These are phyloP conservation scores for Nephrotoma appendiculata DNA, from an alignment of 2,888 invertebrate genomes.

Conservation along the genomic window DNA sequence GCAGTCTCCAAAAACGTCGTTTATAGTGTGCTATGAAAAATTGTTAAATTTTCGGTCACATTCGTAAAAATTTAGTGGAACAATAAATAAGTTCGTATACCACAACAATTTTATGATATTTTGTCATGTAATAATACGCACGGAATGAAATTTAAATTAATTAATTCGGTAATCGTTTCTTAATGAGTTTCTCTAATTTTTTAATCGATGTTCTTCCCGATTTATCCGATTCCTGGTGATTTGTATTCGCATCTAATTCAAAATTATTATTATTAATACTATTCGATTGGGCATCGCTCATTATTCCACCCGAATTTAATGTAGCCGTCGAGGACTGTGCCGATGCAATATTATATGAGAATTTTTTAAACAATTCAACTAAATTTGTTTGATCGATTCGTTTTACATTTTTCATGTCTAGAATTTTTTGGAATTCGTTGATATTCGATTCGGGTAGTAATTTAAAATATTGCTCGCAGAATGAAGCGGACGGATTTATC, in stretches of 20 bases:
- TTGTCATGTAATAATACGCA: not conserved
- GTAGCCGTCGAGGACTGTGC: not conserved
- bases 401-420: slow-evolving; percentile 83
- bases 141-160: not conserved
- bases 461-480: slow-evolving; percentile 81
- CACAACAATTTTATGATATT: not conserved
- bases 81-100: not conserved
- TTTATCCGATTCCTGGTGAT: slow-evolving; percentile 24
- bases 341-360: not conserved
- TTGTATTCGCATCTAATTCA: not conserved
- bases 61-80: not conserved
- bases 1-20: not conserved
- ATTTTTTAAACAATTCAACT: not conserved
- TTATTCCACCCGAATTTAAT: not conserved
- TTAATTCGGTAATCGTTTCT: slow-evolving; percentile 33
- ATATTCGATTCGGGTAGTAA: slow-evolving; percentile 78
- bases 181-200: slow-evolving; percentile 39
- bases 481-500: slow-evolving; percentile 59
- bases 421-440: slow-evolving; percentile 82
- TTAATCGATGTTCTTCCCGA: slow-evolving; percentile 32
- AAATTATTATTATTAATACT: not conserved
- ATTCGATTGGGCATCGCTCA: not conserved
- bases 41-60: no score
- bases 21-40: not conserved
- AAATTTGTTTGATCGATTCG: slow-evolving; percentile 35